Evolutionary conservation across 2,113 vertebrate species (phyloP).

Genomic region (Calyptomena viridis): DNA sequence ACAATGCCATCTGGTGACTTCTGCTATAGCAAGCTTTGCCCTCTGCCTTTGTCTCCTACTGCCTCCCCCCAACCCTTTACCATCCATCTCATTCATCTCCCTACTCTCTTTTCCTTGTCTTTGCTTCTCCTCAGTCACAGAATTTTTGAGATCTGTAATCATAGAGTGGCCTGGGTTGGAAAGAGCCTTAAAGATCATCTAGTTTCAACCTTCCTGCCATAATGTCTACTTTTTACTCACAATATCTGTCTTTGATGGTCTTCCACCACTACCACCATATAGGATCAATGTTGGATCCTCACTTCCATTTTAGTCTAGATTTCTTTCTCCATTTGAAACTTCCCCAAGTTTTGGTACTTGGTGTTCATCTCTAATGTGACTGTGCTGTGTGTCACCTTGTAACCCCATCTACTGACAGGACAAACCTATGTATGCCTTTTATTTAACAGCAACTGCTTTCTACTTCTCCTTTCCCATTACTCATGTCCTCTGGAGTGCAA

Average conservation of each 20-base stretch:
- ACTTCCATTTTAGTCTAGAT: neutral
- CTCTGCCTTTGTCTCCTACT: neutral
- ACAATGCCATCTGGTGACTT: constrained; percentile 41
- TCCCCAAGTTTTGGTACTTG: neutral
- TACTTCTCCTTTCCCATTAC: neutral
- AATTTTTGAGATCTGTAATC: neutral
- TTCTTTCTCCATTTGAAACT: neutral
- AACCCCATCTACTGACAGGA: neutral
- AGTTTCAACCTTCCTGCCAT: neutral
- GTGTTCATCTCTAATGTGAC: neutral
- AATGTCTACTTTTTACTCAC: neutral
- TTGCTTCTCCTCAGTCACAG: neutral
- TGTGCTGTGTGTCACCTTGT: neutral
- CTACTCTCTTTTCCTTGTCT: neutral
- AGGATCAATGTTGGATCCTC: neutral
- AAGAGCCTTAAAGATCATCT: neutral
- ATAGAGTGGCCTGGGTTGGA: neutral
- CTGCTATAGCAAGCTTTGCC: neutral
- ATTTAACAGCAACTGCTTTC: neutral
- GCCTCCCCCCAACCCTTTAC: neutral
- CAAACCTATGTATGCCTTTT: neutral
- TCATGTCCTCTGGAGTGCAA: neutral
- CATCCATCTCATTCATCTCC: neutral
- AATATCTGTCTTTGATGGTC: neutral
- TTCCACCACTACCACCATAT: neutral